A percentile compares a stretch with the other conserved stretches of the same genome.
Evolutionary conservation across 2,113 vertebrate species (phyloP).

Genomic region (Conger conger): DNA sequence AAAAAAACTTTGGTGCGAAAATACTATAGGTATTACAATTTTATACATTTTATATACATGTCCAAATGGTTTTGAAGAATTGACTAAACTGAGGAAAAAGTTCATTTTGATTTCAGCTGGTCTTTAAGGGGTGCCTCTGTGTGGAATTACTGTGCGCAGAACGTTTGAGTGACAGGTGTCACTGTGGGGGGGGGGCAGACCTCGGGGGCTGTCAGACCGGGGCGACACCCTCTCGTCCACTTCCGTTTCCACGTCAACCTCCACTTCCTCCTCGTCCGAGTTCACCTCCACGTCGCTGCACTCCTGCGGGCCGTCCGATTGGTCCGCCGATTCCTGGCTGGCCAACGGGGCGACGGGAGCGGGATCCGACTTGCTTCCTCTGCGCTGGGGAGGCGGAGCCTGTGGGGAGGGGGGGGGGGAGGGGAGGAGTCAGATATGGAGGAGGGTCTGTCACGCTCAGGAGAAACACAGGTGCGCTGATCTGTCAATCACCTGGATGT

Average conservation of each 20-base stretch:
- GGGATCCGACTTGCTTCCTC: constrained; percentile 30
- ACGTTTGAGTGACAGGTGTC: not conserved
- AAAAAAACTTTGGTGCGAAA: too few relatives aligned
- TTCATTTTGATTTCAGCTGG: too few relatives aligned
- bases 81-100: too few relatives aligned
- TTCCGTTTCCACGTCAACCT: constrained; percentile 46
- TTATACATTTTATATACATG: too few relatives aligned
- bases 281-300: constrained; percentile 68
- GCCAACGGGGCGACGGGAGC: constrained; percentile 15
- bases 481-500: not conserved
- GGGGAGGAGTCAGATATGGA: not conserved
- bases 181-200: constrained; percentile 24
- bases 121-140: not conserved
- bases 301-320: constrained; percentile 63
- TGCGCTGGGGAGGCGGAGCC: constrained; percentile 26
- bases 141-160: not conserved
- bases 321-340: constrained; percentile 41
- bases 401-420: not conserved
- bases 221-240: constrained; percentile 50
- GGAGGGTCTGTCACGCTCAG: not conserved
- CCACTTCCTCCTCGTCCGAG: constrained; percentile 66
- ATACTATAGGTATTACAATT: too few relatives aligned
- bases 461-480: not conserved
- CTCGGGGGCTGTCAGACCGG: constrained; percentile 49
- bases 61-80: too few relatives aligned